phyloP scores from a whole-genome alignment of 2,888 invertebrate genomes.

The Trimorus sp. region DNA sequence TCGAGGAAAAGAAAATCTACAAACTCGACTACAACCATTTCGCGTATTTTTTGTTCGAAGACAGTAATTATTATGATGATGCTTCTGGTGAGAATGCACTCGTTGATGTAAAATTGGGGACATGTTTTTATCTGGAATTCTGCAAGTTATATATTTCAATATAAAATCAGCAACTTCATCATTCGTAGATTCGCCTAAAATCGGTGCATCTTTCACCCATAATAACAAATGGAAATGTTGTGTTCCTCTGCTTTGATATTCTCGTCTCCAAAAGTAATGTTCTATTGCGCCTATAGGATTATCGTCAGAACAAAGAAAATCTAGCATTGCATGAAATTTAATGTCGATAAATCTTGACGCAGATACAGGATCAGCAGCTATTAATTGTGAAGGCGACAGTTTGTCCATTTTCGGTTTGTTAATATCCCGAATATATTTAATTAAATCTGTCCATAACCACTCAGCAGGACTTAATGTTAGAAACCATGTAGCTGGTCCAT shows the following conservation, averaged over 20 bases:
- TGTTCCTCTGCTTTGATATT: no score
- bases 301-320: conserved; percentile 66
- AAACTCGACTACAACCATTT: conserved; percentile 48
- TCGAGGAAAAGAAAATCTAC: conserved; percentile 67
- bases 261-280: no score
- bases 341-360: conserved; percentile 53
- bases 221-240: conserved; percentile 67
- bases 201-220: conserved; percentile 63
- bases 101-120: conserved; percentile 50
- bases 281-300: conserved; percentile 67
- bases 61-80: conserved; percentile 67
- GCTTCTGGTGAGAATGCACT: conserved; percentile 65
- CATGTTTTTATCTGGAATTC: conserved; percentile 59
- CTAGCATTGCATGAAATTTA: conserved; percentile 72
- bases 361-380: conserved; percentile 72
- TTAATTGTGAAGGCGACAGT: conserved; percentile 65
- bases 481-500: conserved; percentile 5
- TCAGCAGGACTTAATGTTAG: conserved; percentile 5
- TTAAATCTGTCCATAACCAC: conserved; percentile 9
- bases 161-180: conserved; percentile 60
- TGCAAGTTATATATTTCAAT: conserved; percentile 67
- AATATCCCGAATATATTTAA: conserved; percentile 6
- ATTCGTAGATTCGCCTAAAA: no score
- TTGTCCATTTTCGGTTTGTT: conserved; percentile 63
- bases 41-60: conserved; percentile 54